Conservation (phyloP, 2,888 invertebrate genomes). For the Phragmatobia fuliginosa region DNA sequence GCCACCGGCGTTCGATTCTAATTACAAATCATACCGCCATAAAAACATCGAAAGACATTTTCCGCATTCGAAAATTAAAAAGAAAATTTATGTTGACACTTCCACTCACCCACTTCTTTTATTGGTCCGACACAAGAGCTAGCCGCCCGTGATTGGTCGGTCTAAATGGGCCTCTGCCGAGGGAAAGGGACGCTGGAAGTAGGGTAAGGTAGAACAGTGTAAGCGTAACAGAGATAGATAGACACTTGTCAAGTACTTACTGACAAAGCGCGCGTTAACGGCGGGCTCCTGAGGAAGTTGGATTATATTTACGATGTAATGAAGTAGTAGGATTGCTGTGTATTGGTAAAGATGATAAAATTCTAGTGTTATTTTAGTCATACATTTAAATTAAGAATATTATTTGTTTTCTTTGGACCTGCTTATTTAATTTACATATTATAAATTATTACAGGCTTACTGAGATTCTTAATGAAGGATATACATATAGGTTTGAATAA, state of each 20-base stretch:
- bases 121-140: constrained; percentile 78
- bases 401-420: not conserved
- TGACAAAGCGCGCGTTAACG: constrained; percentile 76
- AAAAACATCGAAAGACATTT: constrained; percentile 52
- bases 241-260: constrained; percentile 84
- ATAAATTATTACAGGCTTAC: not conserved
- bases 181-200: constrained; percentile 69
- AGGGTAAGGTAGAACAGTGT: constrained; percentile 52
- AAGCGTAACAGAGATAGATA: constrained; percentile 74
- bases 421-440: not conserved
- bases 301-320: constrained; percentile 64
- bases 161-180: constrained; percentile 76
- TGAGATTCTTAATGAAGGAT: not conserved
- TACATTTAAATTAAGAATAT: not conserved
- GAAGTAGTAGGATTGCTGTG: constrained; percentile 44
- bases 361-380: not conserved
- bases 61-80: constrained; percentile 66
- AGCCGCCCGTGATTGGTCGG: constrained; percentile 74
- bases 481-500: too few species aligned
- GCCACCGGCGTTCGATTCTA: constrained; percentile 36
- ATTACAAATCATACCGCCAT: constrained; percentile 39
- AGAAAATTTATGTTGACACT: constrained; percentile 83
- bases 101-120: constrained; percentile 80
- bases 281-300: constrained; percentile 75
- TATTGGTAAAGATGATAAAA: constrained; percentile 58